These are phyloP conservation scores for Megalops cyprinoides DNA, from an alignment of 2,797 vertebrate genomes.

Conservation along the genomic window DNA sequence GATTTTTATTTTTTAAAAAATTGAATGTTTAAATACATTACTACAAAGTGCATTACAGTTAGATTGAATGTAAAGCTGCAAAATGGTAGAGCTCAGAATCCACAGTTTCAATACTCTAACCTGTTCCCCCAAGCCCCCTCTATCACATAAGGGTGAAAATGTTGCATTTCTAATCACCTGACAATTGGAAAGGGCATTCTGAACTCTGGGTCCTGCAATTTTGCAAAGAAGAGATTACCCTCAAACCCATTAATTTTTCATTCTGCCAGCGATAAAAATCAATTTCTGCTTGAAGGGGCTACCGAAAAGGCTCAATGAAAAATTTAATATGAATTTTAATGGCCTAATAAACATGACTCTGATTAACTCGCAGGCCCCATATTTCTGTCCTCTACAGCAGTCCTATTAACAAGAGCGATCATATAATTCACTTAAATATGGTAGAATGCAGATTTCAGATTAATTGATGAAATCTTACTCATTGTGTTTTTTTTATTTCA, in stretches of 20 bases:
- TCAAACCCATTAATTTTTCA: slow-evolving; percentile 14
- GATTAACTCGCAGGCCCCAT: slow-evolving; percentile 24
- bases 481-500: background rate
- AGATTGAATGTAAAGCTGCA: background rate
- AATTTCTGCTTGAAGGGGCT: slow-evolving; percentile 29
- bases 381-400: slow-evolving; percentile 16
- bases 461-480: background rate
- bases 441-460: background rate
- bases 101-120: background rate
- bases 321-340: slow-evolving; percentile 41
- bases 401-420: background rate
- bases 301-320: slow-evolving; percentile 19
- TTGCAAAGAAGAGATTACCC: slow-evolving; percentile 7
- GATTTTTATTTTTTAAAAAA: background rate
- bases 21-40: background rate
- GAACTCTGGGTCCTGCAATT: slow-evolving; percentile 10
- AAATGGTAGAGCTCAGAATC: background rate
- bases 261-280: slow-evolving; percentile 32
- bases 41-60: background rate
- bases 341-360: slow-evolving; percentile 33
- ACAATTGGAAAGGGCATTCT: slow-evolving; percentile 21
- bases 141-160: background rate
- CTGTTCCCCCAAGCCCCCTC: background rate
- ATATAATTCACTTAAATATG: background rate
- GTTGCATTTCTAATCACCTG: slow-evolving; percentile 15